Evolutionary conservation across 2,113 vertebrate genomes (phyloP).

Genomic region (Cnemophilus loriae): DNA sequence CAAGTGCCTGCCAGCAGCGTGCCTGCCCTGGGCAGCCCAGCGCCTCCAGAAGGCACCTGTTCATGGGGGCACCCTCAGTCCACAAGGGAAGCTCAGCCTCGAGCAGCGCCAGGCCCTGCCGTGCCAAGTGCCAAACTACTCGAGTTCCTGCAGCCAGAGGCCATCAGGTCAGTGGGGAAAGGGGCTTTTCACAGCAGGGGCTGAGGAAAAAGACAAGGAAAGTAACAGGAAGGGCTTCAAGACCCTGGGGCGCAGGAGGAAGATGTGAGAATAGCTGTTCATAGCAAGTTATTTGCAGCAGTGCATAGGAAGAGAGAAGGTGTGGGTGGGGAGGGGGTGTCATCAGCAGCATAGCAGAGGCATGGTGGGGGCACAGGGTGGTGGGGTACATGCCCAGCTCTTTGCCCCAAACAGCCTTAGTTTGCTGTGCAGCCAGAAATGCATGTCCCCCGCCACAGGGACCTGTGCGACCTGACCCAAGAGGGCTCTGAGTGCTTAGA

Average conservation of each 20-base stretch:
- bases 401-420: not conserved
- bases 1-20: not conserved
- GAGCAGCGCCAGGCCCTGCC: rapidly evolving
- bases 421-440: not conserved
- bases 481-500: not conserved
- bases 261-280: not conserved
- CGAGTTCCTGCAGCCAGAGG: not conserved
- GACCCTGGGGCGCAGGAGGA: not conserved
- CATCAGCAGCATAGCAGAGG: not conserved
- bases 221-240: not conserved
- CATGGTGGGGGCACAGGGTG: rapidly evolving
- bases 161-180: not conserved
- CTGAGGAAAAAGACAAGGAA: not conserved
- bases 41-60: rapidly evolving
- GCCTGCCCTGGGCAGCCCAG: not conserved
- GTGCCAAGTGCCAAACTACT: conserved; percentile 41
- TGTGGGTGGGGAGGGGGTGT: not conserved
- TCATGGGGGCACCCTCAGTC: not conserved
- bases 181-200: not conserved
- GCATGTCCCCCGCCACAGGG: not conserved
- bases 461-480: not conserved
- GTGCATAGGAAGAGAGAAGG: not conserved
- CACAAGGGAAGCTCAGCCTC: not conserved
- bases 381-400: not conserved
- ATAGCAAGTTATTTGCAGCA: not conserved